phyloP scores from a whole-genome alignment of 2,888 invertebrate species.

The Selenia dentaria region DNA sequence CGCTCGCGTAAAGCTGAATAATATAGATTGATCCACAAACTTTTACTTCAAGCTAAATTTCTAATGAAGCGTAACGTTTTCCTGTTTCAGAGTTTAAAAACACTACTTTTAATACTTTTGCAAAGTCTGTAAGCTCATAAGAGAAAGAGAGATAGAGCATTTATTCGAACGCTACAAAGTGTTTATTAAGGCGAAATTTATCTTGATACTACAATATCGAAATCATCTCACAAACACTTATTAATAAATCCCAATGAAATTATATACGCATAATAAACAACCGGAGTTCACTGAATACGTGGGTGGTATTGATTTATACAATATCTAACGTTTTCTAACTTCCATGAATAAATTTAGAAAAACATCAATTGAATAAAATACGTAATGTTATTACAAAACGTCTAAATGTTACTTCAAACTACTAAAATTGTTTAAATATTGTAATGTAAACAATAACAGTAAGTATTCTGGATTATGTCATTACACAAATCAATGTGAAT shows the following conservation, averaged over 20 bases:
- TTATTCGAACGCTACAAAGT: too few relatives aligned
- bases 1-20: too few relatives aligned
- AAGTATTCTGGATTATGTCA: slow-evolving; percentile 33
- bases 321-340: not conserved
- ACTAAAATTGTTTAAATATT: slow-evolving; percentile 32
- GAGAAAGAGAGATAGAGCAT: too few relatives aligned
- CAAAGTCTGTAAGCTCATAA: too few relatives aligned
- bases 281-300: not conserved
- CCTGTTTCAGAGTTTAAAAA: too few relatives aligned
- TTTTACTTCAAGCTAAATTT: too few relatives aligned
- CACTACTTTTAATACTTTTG: too few relatives aligned
- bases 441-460: slow-evolving; percentile 31
- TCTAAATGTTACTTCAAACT: slow-evolving; percentile 24
- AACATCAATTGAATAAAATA: slow-evolving; percentile 16
- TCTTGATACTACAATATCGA: too few relatives aligned
- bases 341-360: slow-evolving; percentile 12
- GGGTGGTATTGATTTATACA: slow-evolving; percentile 1
- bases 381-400: slow-evolving; percentile 25
- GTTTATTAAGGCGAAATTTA: too few relatives aligned
- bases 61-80: too few relatives aligned
- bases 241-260: slow-evolving; percentile 11
- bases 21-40: too few relatives aligned
- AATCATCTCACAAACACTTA: not conserved
- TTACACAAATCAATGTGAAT: slow-evolving; percentile 33
- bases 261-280: slow-evolving; percentile 10